Percentiles rank a stretch among this genome's conserved stretches.
Conservation (phyloP, 2,888 invertebrate genomes). For the Xestia c-nigrum region DNA sequence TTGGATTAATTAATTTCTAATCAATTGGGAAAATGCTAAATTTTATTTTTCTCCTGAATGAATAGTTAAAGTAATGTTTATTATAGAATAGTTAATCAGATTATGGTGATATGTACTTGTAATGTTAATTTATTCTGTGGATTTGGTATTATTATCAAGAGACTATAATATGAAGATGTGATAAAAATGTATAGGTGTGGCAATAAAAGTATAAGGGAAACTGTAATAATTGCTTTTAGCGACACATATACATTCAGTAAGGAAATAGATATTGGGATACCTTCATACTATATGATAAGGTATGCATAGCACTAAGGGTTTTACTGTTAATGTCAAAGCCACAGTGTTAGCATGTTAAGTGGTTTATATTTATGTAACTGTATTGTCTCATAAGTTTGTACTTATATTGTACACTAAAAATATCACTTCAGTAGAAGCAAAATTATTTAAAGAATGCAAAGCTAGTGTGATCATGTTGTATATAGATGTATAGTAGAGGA, state of each 20-base stretch:
- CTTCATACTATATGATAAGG: constrained; percentile 18
- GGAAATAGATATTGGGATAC: constrained; percentile 12
- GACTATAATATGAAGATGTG: constrained; percentile 34
- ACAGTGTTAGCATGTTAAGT: constrained; percentile 35
- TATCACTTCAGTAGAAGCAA: constrained; percentile 63
- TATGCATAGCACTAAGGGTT: constrained; percentile 27
- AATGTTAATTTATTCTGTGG: constrained; percentile 40
- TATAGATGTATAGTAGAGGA: constrained; percentile 71
- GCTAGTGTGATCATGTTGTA: constrained; percentile 72
- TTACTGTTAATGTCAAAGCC: constrained; percentile 30
- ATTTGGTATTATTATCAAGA: constrained; percentile 45
- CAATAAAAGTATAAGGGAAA: constrained; percentile 23
- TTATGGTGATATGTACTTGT: constrained; percentile 50
- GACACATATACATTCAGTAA: constrained; percentile 19
- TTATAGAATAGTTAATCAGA: constrained; percentile 26
- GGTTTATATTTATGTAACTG: constrained; percentile 31
- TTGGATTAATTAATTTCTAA: constrained; percentile 18
- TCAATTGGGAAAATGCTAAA: neutral
- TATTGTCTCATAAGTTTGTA: constrained; percentile 62
- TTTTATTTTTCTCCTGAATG: constrained; percentile 16
- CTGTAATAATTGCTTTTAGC: constrained; percentile 17
- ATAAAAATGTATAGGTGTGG: constrained; percentile 40
- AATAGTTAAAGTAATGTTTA: constrained; percentile 9
- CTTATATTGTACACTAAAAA: constrained; percentile 62
- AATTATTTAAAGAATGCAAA: constrained; percentile 66